Base-by-base conservation (phyloP, 2,113 vertebrate species). In the Anguilla rostrata region DNA sequence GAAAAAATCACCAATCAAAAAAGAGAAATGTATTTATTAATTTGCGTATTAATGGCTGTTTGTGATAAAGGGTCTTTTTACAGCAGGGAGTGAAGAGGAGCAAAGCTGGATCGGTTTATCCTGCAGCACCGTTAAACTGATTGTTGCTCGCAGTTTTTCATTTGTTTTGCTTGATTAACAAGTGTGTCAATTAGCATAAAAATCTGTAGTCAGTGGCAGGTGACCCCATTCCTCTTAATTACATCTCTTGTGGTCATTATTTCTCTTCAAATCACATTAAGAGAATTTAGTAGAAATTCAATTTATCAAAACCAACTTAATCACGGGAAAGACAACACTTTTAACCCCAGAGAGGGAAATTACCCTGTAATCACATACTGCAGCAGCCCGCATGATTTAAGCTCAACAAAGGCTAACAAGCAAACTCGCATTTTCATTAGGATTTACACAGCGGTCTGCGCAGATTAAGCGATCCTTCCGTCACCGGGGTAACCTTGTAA, bases 141-240 rank as follows among this genome's bases (percentile, higher is more conserved):
- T 66, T 20, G 22, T 66, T 66, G 60, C 60, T 66, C 60, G 22
- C 60, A 6, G 60, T 26, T 66, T 66, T 66, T 26, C 22, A 26
- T 66, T 66, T 66, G 60, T 66, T 66, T 66, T 66, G 60, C 22
- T 66, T 66, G 60, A 66, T 66, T 66, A 66, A 66, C 60, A 66
- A 66, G 60, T 66, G 60, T 26, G 20, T 66, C 60, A 66, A 66
- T 66, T 66, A 66, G 60, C 60, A 66, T 66, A 66, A 66, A 66
- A 66, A 66, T 66, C 60, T 66, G 60, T 9, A 66, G 18, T 26
- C 22, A 6, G 5, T 22, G 60, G 60, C 60, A 66, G 60, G 22
- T 66, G 22, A 66, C 60, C 60, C 60, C 60, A 20, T 66, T 66
- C 26, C 60, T 26, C 60, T 66, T 66, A 66, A 66, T 66, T 66